Evolutionary conservation across 2,113 vertebrate genomes (phyloP), one percentile per base, ranked within the genome.

Genomic region (Pitta sordida): DNA sequence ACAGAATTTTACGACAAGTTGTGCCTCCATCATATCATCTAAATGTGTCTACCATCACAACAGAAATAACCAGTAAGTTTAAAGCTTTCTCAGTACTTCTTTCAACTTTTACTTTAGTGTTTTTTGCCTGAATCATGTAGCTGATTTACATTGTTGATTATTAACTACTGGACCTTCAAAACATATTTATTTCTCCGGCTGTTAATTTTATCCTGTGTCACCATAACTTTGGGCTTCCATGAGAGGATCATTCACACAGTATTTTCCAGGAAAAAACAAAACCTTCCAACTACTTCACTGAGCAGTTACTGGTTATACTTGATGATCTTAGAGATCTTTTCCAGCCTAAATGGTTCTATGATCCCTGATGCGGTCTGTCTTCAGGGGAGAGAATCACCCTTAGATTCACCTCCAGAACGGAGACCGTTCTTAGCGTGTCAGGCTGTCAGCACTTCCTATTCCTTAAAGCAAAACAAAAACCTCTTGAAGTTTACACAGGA

Each of bases 1-100:
- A 94, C 44, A 74, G 39, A 52, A 30, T 56, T 7, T 90, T 97
- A 11, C 39, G 49, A 1, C 86, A 93, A 11, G 87, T 41, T 56
- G 64, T 98, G 70, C 64, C 94, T 48, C 12, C 88, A 27, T 67
- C 5, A 0, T 98, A 98, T 68, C 67, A 8, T 8, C 26, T 96
- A 78, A 86, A 34, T 9, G 64, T 2, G 41, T 0, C 9, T 92
- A 74, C 97, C 32, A 97, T 98, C 73, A 96, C 46, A 63, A 9
- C 17, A 71, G 32, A 73, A 83, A 81, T 94, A 58, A 41, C 21
- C 9, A 21, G 97, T 97, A 94, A 96, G 94, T 85, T 71, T 55
- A 62, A 78, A 91, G 27, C 13, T 49, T 27, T 68, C 46, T 62
- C 71, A 41, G 6, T 56, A 55, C 36, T 74, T 84, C 19, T 36